phyloP scores from a whole-genome alignment of 1,140 invertebrate species.

The Leptoteleia sp. region DNA sequence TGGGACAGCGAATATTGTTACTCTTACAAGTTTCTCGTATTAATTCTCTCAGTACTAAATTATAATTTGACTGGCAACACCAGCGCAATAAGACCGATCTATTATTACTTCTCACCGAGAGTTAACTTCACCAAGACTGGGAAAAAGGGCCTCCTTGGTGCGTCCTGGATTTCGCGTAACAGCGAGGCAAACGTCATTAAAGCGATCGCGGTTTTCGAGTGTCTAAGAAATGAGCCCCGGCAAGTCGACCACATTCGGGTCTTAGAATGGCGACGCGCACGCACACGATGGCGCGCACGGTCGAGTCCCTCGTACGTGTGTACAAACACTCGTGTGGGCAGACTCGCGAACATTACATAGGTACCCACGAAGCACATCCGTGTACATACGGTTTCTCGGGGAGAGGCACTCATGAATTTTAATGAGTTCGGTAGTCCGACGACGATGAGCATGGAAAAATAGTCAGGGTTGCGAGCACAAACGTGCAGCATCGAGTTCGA shows the following conservation, averaged over 20 bases:
- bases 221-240: conserved; percentile 23
- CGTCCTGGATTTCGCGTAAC: conserved; percentile 27
- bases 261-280: conserved; percentile 34
- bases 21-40: no score
- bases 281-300: conserved; percentile 4
- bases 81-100: no score
- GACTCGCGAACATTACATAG: no score
- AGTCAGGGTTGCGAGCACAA: conserved; percentile 57
- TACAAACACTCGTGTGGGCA: conserved; percentile 53
- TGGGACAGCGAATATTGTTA: no score
- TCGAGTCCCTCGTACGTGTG: conserved; percentile 9
- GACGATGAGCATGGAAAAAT: conserved; percentile 68
- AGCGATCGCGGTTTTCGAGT: conserved; percentile 33
- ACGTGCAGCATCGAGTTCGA: conserved; percentile 54
- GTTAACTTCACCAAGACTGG: no score
- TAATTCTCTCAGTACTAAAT: no score
- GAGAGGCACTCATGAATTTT: conserved; percentile 70
- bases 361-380: conserved; percentile 31
- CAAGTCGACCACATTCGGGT: conserved; percentile 56
- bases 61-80: no score
- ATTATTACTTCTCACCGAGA: no score
- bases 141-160: neutral
- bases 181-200: conserved; percentile 64
- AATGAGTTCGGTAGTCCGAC: conserved; percentile 70
- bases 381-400: conserved; percentile 65